phyloP scores from a whole-genome alignment of 1,140 invertebrate genomes.

The Tribolium castaneum region DNA sequence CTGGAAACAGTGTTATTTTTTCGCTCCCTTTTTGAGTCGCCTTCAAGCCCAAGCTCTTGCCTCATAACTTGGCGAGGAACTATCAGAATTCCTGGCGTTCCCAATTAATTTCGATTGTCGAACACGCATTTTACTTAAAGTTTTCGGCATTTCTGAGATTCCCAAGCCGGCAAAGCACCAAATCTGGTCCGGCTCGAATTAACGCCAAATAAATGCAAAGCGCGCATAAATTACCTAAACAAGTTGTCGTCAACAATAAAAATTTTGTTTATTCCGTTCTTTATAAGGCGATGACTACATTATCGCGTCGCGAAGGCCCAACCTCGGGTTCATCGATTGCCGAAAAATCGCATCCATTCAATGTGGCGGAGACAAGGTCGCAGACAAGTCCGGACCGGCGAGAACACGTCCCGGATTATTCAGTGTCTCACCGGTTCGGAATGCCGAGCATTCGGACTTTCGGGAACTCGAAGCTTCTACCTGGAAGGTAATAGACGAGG shows the following conservation, averaged over 20 bases:
- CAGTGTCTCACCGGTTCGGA: slow-evolving; percentile 40
- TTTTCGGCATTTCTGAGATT: slow-evolving; percentile 13
- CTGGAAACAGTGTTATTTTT: neutral
- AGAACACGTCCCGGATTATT: slow-evolving; percentile 18
- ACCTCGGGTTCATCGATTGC: slow-evolving; percentile 8
- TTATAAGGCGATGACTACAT: slow-evolving; percentile 28
- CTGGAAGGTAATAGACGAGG: slow-evolving; percentile 19
- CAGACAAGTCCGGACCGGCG: slow-evolving; percentile 23
- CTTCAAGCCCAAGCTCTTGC: neutral
- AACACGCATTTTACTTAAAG: slow-evolving; percentile 15
- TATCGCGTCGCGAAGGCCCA: neutral
- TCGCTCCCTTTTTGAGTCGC: neutral
- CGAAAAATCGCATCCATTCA: slow-evolving; percentile 19
- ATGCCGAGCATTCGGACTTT: slow-evolving; percentile 43
- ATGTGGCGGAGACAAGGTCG: neutral
- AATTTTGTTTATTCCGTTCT: slow-evolving; percentile 30
- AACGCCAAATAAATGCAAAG: slow-evolving; percentile 5
- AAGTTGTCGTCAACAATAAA: slow-evolving; percentile 9
- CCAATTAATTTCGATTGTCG: slow-evolving; percentile 26
- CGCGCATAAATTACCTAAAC: slow-evolving; percentile 20
- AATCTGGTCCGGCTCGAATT: neutral
- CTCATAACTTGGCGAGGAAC: neutral
- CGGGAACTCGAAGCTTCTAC: slow-evolving; percentile 26
- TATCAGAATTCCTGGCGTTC: slow-evolving; percentile 24
- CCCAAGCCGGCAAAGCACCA: neutral